Conservation (phyloP, 2,888 invertebrate species). For the Clusia tigrina region DNA sequence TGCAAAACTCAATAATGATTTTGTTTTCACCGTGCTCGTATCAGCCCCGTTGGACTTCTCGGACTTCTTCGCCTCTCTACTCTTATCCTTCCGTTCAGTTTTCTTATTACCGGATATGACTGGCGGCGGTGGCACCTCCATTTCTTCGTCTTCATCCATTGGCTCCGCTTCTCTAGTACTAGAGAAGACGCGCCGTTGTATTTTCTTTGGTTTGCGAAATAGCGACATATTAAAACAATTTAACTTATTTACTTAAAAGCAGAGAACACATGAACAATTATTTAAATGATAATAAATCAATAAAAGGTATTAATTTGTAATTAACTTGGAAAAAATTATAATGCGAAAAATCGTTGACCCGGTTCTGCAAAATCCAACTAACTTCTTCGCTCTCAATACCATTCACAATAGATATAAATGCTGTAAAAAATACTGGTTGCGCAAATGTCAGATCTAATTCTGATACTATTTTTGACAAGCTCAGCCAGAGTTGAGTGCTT, state of each 20-base stretch:
- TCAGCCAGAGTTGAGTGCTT: too few species aligned
- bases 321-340: not conserved
- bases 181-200: constrained; percentile 78
- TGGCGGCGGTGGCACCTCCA: constrained; percentile 42
- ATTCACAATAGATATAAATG: too few species aligned
- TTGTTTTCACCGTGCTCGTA: constrained; percentile 64
- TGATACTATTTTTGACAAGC: too few species aligned
- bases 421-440: too few species aligned
- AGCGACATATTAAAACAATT: constrained; percentile 71
- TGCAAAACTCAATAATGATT: constrained; percentile 80
- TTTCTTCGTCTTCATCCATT: constrained; percentile 58
- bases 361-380: constrained; percentile 17
- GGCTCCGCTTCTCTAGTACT: constrained; percentile 70
- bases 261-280: not conserved
- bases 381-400: too few species aligned
- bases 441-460: too few species aligned
- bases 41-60: constrained; percentile 52
- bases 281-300: constrained; percentile 12
- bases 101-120: constrained; percentile 41
- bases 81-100: constrained; percentile 55
- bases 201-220: constrained; percentile 88
- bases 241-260: constrained; percentile 9
- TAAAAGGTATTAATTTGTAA: not conserved
- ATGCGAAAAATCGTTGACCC: not conserved
- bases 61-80: constrained; percentile 27